These are phyloP conservation scores for Zapus hudsonius DNA, from an alignment of 2,113 vertebrate species.

Conservation along the genomic window DNA sequence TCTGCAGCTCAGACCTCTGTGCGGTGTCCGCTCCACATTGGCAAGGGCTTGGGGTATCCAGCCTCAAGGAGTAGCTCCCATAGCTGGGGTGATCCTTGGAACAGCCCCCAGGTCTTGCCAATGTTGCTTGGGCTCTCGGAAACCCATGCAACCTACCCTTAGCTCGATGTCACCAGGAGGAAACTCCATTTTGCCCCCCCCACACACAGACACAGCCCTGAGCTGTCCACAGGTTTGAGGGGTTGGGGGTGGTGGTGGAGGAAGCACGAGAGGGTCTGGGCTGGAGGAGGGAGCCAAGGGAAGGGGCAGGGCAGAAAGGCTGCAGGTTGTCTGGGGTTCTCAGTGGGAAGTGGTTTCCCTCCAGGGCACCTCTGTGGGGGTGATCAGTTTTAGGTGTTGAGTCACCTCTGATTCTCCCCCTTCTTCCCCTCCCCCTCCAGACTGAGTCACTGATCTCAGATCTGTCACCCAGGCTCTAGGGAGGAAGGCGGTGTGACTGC, in stretches of 20 bases:
- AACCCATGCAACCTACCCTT: not conserved
- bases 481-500: not conserved
- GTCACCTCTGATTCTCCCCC: not conserved
- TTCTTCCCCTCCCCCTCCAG: not conserved
- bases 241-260: not conserved
- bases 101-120: not conserved
- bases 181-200: too few species aligned
- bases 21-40: too few species aligned
- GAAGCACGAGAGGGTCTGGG: not conserved
- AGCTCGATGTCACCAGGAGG: not conserved
- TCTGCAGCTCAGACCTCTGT: too few species aligned
- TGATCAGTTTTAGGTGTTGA: not conserved
- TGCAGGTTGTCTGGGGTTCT: not conserved
- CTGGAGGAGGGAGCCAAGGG: not conserved
- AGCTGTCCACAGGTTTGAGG: not conserved
- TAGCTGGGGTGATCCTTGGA: not conserved
- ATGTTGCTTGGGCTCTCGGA: not conserved
- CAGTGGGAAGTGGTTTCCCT: not conserved
- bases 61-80: too few species aligned
- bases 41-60: too few species aligned
- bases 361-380: not conserved
- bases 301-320: not conserved
- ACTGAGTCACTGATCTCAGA: conserved; percentile 18
- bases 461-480: not conserved
- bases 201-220: too few species aligned